Base-by-base conservation (phyloP, 2,888 invertebrate genomes). In the Hedya salicella region DNA sequence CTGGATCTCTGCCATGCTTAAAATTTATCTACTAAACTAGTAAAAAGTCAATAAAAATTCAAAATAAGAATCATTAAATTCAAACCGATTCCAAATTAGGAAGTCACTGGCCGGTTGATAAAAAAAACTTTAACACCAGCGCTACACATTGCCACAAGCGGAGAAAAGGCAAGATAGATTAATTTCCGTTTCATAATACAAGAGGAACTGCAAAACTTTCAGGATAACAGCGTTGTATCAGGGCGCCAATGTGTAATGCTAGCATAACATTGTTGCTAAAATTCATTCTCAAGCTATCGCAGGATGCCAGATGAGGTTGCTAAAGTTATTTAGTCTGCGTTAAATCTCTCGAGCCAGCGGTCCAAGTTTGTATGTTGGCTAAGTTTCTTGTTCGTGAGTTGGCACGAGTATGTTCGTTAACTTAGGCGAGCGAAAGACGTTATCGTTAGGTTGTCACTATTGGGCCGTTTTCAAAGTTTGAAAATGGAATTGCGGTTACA, bases 391-490 rank as follows among this genome's bases (percentile, higher is more conserved):
- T 57, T 46, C 53, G 66, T 53, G 48, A 66, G 61, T 66, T 66
- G 66, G 66, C 61, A 65, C 60, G 59, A 53, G 60, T 53, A n/a
- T 48, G 48, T 44, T 25, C 40, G 25, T 32, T 59, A 66, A 66
- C 60, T 66, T 61, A 36, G 53, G 30, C 63, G 57, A 65, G 65
- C 65, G 44, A 46, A 32, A 63, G 49, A 40, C 59, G 60, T 61
- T 66, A 66, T 66, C 66, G 54, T 66, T 49, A 61, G 9, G 66
- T 66, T 66, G 66, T 66, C 66, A 66, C 46, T 40, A 65, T 53
- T 52, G 59, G 42, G 52, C 61, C 36, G 16, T 57, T 46, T 42
- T 19, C 61, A 8, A 32, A 61, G 54, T 61, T 66, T 66, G 54
- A 13, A 42, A 66, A 61, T 66, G 53, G 66, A 66, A 66, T 42